Conservation (phyloP, 2,113 vertebrate species). For the Scartelaos histophorus region DNA sequence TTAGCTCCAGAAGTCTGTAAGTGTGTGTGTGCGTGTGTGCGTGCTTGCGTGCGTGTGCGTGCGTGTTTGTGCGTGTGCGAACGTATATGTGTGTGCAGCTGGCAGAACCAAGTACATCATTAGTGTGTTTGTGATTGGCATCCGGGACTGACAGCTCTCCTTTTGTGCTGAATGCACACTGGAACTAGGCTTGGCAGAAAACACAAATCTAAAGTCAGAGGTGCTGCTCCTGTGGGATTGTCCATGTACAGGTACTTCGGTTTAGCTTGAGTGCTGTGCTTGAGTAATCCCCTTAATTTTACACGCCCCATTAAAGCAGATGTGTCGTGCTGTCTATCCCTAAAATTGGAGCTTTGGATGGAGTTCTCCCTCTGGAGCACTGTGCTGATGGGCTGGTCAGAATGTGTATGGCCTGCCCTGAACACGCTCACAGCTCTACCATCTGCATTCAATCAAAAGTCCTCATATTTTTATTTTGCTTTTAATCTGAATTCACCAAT, state of each 20-base stretch:
- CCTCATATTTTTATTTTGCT: too few species aligned
- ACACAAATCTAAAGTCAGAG: slow-evolving; percentile 40
- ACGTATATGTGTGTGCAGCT: too few species aligned
- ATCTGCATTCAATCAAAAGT: too few species aligned
- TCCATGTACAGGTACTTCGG: neutral
- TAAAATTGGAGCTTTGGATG: neutral
- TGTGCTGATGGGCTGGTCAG: neutral
- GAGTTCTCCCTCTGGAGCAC: neutral
- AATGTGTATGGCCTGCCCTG: neutral
- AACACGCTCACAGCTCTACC: too few species aligned
- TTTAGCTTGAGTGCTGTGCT: neutral
- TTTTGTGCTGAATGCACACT: slow-evolving; percentile 44
- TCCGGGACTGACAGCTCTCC: slow-evolving; percentile 53
- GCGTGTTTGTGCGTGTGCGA: too few species aligned
- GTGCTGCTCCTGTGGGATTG: slow-evolving; percentile 17
- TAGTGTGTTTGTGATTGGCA: slow-evolving; percentile 46
- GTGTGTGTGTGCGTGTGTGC: too few species aligned
- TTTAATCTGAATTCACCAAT: too few species aligned
- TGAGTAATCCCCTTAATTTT: slow-evolving; percentile 29
- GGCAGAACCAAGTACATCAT: slow-evolving; percentile 32
- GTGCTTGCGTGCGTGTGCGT: too few species aligned
- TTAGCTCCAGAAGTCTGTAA: neutral
- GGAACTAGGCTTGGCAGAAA: slow-evolving; percentile 19
- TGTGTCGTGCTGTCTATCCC: neutral
- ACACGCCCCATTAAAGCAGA: slow-evolving; percentile 23